Evolutionary conservation across 2,113 vertebrate genomes (phyloP).

Genomic region (Psilopogon haemacephalus): DNA sequence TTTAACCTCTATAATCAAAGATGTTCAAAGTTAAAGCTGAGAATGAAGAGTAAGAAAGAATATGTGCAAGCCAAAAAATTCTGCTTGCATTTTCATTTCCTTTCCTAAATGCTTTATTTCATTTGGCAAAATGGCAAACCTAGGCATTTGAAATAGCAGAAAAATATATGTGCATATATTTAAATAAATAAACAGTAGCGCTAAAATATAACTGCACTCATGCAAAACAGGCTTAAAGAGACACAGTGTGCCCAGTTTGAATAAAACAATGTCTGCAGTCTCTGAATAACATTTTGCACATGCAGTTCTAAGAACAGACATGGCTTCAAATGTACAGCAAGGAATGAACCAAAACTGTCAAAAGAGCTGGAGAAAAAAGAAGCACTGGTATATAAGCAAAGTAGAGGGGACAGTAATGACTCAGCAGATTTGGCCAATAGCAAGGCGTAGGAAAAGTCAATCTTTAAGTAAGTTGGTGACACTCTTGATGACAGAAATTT

Average conservation of each 20-base stretch:
- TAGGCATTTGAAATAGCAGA: background rate
- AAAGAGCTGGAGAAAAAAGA: background rate
- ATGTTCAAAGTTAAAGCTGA: background rate
- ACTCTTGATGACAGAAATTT: rapidly evolving
- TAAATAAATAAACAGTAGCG: background rate
- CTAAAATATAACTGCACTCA: background rate
- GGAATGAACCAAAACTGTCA: background rate
- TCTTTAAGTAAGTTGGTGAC: background rate
- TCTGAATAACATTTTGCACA: background rate
- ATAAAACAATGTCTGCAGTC: background rate
- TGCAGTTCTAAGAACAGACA: background rate
- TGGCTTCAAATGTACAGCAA: background rate
- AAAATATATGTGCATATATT: background rate
- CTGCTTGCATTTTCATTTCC: background rate
- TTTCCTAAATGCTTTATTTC: background rate
- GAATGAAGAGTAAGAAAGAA: background rate
- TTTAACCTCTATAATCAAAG: constrained; percentile 14
- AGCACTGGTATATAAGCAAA: background rate
- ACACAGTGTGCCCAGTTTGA: background rate
- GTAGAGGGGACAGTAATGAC: background rate
- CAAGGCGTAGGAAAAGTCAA: background rate
- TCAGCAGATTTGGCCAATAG: background rate
- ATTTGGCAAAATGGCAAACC: background rate
- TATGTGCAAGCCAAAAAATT: background rate
- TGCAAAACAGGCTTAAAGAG: background rate